A percentile compares a stretch with the other conserved stretches of the same genome.
phyloP scores from a whole-genome alignment of 2,113 vertebrate genomes.

The Tachysurus vachellii region DNA sequence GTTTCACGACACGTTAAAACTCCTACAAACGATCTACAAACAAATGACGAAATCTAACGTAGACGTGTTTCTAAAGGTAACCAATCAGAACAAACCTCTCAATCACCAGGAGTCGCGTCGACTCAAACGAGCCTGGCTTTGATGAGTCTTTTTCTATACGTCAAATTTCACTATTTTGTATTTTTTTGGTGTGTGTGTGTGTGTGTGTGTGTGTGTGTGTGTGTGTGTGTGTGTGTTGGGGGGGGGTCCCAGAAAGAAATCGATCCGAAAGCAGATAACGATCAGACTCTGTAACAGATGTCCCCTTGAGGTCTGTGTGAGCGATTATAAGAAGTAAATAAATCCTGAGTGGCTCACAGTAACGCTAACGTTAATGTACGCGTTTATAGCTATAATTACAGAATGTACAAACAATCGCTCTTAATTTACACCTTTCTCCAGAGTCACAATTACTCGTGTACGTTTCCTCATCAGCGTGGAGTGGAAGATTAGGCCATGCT shows the following conservation, averaged over 20 bases:
- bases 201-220: too few species aligned
- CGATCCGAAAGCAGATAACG: neutral
- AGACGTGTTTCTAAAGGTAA: neutral
- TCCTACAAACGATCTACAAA: neutral
- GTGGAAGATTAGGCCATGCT: conserved; percentile 29
- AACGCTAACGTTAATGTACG: neutral
- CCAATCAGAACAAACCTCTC: neutral
- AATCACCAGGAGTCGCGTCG: neutral
- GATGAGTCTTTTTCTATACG: neutral
- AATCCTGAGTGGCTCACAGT: neutral
- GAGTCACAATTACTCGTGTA: conserved; percentile 32
- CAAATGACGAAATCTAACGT: neutral
- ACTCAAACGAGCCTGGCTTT: neutral
- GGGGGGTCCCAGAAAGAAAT: neutral
- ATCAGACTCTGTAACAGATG: neutral
- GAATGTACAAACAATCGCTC: conserved; percentile 29
- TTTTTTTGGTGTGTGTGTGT: too few species aligned
- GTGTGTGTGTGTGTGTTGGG: too few species aligned
- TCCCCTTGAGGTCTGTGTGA: neutral
- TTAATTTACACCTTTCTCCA: conserved; percentile 27
- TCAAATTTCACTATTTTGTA: neutral
- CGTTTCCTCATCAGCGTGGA: conserved; percentile 23
- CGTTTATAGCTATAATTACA: conserved; percentile 21
- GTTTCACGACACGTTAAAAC: neutral
- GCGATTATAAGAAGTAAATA: neutral